phyloP scores from a whole-genome alignment of 2,888 invertebrate genomes.

The Eledona agricola region DNA sequence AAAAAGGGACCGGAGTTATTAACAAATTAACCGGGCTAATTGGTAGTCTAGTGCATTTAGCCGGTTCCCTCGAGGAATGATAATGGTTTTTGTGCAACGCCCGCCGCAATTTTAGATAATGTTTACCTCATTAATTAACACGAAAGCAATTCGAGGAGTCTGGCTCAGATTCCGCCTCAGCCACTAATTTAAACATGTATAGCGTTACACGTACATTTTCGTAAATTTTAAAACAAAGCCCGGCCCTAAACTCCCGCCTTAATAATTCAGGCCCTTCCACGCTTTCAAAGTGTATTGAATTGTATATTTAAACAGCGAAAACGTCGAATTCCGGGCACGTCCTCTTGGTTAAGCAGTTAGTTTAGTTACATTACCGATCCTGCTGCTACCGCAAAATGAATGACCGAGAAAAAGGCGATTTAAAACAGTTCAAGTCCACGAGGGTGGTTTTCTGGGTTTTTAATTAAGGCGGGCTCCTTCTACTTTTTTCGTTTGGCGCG shows the following conservation, averaged over 20 bases:
- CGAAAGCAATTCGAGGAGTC: slow-evolving; percentile 7
- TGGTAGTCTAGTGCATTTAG: slow-evolving; percentile 40
- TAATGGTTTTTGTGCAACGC: slow-evolving; percentile 40
- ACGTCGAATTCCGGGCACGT: slow-evolving; percentile 49
- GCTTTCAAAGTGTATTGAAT: slow-evolving; percentile 46
- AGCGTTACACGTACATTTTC: slow-evolving; percentile 17
- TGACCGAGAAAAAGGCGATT: slow-evolving; percentile 35
- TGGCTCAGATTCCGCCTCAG: slow-evolving; percentile 10
- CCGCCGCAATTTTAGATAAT: slow-evolving; percentile 39
- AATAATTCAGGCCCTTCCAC: slow-evolving; percentile 40
- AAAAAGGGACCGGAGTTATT: slow-evolving; percentile 38
- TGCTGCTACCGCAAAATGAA: slow-evolving; percentile 41
- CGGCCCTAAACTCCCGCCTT: slow-evolving; percentile 29
- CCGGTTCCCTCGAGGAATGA: slow-evolving; percentile 32
- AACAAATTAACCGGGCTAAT: slow-evolving; percentile 42
- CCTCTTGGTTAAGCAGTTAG: slow-evolving; percentile 50
- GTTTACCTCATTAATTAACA: slow-evolving; percentile 39
- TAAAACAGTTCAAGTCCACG: slow-evolving; percentile 16
- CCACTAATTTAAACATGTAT: slow-evolving; percentile 7
- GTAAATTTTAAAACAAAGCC: slow-evolving; percentile 35
- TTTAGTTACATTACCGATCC: slow-evolving; percentile 51
- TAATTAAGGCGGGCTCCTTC: slow-evolving; percentile 24
- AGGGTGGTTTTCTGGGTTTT: slow-evolving; percentile 17
- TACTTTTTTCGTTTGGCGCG: slow-evolving; percentile 16
- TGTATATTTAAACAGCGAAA: slow-evolving; percentile 48